These are phyloP conservation scores for Aurelia aurita complex sp. Pacific DNA, from an alignment of 30 jellyfish, hydroid and myxozoan species.

Conservation along the genomic window DNA sequence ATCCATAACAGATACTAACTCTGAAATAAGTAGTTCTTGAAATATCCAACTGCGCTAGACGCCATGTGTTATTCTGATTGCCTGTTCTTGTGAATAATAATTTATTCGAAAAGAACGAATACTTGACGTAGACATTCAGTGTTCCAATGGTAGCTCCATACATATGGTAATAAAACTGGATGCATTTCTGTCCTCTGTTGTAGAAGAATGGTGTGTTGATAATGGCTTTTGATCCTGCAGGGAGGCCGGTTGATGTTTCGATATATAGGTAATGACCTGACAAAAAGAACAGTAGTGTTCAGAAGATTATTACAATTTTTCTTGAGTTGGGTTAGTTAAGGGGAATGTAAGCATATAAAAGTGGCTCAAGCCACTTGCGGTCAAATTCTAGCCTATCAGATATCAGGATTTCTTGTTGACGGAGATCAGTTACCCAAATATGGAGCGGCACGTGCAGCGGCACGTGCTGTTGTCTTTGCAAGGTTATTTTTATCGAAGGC, in stretches of 20 bases:
- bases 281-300: background rate
- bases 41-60: slow-evolving; percentile 76
- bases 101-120: slow-evolving; percentile 58
- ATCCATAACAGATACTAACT: slow-evolving; percentile 39
- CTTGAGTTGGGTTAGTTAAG: too few species aligned
- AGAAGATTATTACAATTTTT: too few species aligned
- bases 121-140: slow-evolving; percentile 66
- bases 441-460: too few species aligned
- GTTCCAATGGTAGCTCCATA: slow-evolving; percentile 84
- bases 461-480: too few species aligned
- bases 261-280: slow-evolving; percentile 93
- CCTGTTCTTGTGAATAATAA: slow-evolving; percentile 77
- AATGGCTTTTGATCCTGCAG: slow-evolving; percentile 78
- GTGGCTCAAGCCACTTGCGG: too few species aligned
- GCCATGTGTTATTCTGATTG: slow-evolving; percentile 97
- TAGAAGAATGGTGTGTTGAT: slow-evolving; percentile 77
- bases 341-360: too few species aligned
- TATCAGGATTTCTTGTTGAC: too few species aligned
- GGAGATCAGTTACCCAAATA: too few species aligned
- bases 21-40: slow-evolving; percentile 63
- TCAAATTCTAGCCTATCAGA: too few species aligned
- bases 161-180: slow-evolving; percentile 95
- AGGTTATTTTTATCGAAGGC: too few species aligned
- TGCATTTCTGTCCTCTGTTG: slow-evolving; percentile 82
- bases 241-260: slow-evolving; percentile 87